Evolutionary conservation across 2,113 vertebrate genomes (phyloP).

Genomic region (Callipepla squamata): DNA sequence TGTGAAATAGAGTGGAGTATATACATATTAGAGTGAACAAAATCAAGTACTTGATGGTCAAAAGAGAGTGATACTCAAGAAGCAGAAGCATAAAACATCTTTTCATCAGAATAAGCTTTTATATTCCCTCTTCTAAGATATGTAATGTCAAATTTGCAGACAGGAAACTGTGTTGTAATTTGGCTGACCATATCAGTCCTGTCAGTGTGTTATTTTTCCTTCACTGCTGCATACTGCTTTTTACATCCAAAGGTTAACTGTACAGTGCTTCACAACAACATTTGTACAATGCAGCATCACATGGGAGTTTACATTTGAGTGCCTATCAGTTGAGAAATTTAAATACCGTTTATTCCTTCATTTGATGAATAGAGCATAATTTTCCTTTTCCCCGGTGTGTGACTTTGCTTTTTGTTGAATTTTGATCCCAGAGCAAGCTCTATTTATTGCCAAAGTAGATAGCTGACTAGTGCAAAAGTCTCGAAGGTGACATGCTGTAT

Average conservation of each 20-base stretch:
- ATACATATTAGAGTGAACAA: neutral
- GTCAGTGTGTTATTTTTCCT: neutral
- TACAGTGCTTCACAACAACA: neutral
- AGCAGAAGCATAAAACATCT: neutral
- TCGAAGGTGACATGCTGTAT: neutral
- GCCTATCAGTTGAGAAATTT: neutral
- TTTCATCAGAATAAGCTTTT: neutral
- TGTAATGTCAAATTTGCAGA: neutral
- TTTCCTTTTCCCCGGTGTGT: neutral
- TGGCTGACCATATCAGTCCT: neutral
- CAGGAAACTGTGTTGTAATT: neutral
- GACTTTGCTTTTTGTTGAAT: neutral
- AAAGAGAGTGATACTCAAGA: neutral
- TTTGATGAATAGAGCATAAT: neutral
- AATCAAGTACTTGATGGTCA: neutral
- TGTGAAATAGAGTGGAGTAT: neutral
- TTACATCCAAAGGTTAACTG: neutral
- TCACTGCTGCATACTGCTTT: neutral
- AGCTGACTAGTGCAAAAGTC: conserved; percentile 28
- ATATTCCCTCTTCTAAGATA: neutral
- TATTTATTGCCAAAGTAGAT: neutral
- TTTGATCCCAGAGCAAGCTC: neutral
- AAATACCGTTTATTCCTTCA: neutral
- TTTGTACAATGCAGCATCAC: neutral
- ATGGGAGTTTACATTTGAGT: neutral